Percentiles rank a stretch among this genome's conserved stretches.
These are phyloP conservation scores for Chroicocephalus ridibundus DNA, from an alignment of 2,113 vertebrate species.

Conservation along the genomic window DNA sequence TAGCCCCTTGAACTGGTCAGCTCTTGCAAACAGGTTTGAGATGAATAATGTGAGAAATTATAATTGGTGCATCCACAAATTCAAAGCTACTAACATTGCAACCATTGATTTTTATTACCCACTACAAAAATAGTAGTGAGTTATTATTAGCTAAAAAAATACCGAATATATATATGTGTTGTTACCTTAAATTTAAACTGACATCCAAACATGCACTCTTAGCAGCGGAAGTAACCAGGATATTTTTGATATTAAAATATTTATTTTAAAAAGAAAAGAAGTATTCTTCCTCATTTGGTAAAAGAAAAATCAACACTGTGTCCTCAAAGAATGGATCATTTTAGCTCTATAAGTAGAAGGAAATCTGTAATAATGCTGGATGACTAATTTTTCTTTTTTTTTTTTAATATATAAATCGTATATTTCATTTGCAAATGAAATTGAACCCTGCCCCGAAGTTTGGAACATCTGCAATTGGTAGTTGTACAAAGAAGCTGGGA, in stretches of 20 bases:
- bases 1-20: neutral
- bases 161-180: neutral
- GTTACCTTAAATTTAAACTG: neutral
- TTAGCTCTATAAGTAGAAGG: neutral
- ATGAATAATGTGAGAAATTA: neutral
- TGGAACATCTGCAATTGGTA: slow-evolving; percentile 40
- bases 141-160: neutral
- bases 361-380: neutral
- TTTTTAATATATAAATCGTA: neutral
- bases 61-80: neutral
- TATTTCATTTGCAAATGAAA: neutral
- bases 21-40: neutral
- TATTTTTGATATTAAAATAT: slow-evolving; percentile 3
- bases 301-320: neutral
- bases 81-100: neutral
- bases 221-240: neutral
- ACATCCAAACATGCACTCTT: neutral
- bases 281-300: neutral
- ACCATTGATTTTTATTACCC: neutral
- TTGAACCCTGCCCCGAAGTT: neutral
- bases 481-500: neutral
- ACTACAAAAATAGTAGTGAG: neutral
- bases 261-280: neutral
- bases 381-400: neutral
- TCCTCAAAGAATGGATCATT: neutral